Base-by-base conservation (phyloP, 2,888 invertebrate genomes). In the Phlogophora meticulosa region DNA sequence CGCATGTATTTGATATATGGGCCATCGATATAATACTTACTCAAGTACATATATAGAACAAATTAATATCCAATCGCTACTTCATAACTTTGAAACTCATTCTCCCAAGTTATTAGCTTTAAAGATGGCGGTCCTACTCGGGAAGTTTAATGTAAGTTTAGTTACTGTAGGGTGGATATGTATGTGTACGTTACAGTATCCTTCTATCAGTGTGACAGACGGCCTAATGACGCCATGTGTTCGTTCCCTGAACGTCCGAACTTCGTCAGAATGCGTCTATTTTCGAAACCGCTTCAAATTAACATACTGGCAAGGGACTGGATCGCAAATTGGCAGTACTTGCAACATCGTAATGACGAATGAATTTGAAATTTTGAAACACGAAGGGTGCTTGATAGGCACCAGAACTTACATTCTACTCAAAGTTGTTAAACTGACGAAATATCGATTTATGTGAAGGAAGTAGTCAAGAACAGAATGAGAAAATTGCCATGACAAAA, bases 161-260 rank as follows among this genome's bases (percentile, higher is more conserved):
- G 76, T 58, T 43, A 64, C 59, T 69, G 68, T 76, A 66, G 79
- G 76, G 68, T 72, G 66, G 53, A 53, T 75, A 72, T 72, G 61
- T 67, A 60, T 66, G 48, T 66, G 48, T 76, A 34, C 42, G 82
- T 73, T 79, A 76, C 58, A 68, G 67, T 77, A 78, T 75, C 65
- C 66, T 72, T 55, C 62, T 76, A 82, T 78, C 80, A 72, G 70
- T 60, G 67, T 76, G 78, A 76, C 75, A 80, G 81, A 78, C 79
- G 72, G 79, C 73, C 76, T 83, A 85, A 86, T 85, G 81, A 82
- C 76, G 83, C 84, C 87, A 85, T 86, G 80, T 87, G 84, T 81
- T 81, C 72, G 56, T 72, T 69, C 72, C 80, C 64, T 74, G 62
- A 72, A 58, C 63, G 72, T 72, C 72, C 63, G 53, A 70, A 82